phyloP scores from a whole-genome alignment of 2,113 vertebrate species.

The Podilymbus podiceps region DNA sequence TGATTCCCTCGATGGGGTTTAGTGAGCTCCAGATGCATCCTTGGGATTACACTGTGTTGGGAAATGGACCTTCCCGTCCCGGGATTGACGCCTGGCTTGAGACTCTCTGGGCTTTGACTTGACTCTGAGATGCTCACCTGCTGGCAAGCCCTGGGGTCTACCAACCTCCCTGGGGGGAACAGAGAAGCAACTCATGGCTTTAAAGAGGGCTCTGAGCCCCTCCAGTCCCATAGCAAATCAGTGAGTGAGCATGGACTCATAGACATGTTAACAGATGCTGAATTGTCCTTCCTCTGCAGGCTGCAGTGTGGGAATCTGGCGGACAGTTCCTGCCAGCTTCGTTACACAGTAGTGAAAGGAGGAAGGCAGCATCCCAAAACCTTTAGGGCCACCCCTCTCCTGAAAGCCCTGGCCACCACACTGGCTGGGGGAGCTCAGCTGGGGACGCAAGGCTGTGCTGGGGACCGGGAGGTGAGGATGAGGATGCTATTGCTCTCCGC shows the following conservation, averaged over 20 bases:
- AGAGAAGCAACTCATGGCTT: neutral
- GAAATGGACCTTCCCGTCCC: neutral
- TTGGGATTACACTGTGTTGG: neutral
- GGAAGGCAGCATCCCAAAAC: neutral
- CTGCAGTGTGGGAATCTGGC: neutral
- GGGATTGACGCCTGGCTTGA: neutral
- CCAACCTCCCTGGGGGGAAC: neutral
- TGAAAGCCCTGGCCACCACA: neutral
- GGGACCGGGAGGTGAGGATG: neutral
- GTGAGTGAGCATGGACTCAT: neutral
- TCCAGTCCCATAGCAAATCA: neutral
- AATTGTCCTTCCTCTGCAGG: neutral
- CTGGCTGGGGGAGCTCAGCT: neutral
- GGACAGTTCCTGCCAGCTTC: neutral
- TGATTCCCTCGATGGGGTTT: neutral
- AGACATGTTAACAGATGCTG: neutral
- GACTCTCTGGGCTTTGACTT: neutral
- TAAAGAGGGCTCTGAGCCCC: neutral
- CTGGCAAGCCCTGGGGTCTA: neutral
- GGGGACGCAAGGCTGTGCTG: neutral
- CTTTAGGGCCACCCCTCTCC: neutral
- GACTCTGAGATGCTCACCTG: neutral
- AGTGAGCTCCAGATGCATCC: neutral
- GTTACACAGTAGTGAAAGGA: neutral
- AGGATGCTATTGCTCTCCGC: neutral